Evolutionary conservation across 2,797 vertebrate genomes (phyloP).

Genomic region (Phataginus tetradactyla): DNA sequence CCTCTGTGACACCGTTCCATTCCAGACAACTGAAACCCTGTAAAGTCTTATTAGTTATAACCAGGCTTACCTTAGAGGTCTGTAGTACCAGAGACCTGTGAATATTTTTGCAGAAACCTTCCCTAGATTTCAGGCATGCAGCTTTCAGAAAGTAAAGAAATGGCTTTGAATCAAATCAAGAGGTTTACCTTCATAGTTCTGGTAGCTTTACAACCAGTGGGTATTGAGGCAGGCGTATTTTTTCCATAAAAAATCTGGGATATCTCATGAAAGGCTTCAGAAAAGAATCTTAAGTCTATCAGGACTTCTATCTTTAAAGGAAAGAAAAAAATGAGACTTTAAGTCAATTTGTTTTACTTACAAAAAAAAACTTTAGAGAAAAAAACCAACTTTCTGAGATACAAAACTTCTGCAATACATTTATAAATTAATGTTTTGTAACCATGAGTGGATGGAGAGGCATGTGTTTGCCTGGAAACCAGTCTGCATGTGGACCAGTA

Average conservation of each 20-base stretch:
- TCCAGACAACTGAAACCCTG: not conserved
- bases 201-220: constrained; percentile 80
- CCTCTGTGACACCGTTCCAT: not conserved
- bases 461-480: not conserved
- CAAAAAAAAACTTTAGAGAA: constrained; percentile 39
- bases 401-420: not conserved
- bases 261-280: constrained; percentile 91
- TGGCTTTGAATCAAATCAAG: not conserved
- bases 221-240: constrained; percentile 85
- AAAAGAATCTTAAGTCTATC: constrained; percentile 91
- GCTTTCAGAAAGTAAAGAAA: not conserved
- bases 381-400: not conserved
- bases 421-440: not conserved
- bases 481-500: not conserved
- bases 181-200: constrained; percentile 83
- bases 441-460: not conserved
- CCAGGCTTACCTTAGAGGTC: not conserved
- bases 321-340: constrained; percentile 15
- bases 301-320: constrained; percentile 91
- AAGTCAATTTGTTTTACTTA: constrained; percentile 52
- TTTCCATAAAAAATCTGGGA: constrained; percentile 87
- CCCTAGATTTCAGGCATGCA: not conserved
- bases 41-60: not conserved
- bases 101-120: not conserved
- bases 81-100: not conserved